Base-by-base conservation (phyloP, 2,888 invertebrate genomes). In the Eulithis prunata region DNA sequence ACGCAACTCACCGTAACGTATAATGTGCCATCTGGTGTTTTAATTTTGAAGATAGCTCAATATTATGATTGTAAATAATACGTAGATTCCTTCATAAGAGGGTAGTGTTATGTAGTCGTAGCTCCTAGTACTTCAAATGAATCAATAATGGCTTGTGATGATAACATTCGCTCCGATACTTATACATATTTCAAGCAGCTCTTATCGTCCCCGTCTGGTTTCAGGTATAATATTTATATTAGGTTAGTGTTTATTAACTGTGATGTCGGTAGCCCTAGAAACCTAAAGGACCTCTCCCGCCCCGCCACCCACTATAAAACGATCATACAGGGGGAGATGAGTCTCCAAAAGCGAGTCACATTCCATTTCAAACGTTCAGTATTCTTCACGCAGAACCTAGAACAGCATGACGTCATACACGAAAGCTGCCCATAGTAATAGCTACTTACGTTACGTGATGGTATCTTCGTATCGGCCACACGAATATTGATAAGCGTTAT, bases 261-360 rank as follows among this genome's bases (percentile, higher is more conserved):
- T 54, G 47, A 62, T 56, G 62, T 53, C 57, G 36, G 62, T 11
- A 46, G 43, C 49, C 38, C 8, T 56, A 52, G 28, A 13, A 38
- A n/a, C 49, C 13, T 14, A 13, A 32, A 32, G 32, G 8, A 14
- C 6, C 0, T 3, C 3, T 8, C 36, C 47, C 45, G 10, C 3
- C 70, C 68, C 68, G 76, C 76, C 73, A 78, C 76, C 73, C 75
- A 61, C 64, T 38, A 62, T 53, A 51, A 53, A 68, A 64, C 73
- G 72, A 68, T 71, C 64, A 73, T 74, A 71, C 69, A 69, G 72
- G 64, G 71, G 3, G 38, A 52, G 49, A 5, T 32, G 32, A 49
- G 21, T 56, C 56, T 71, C 79, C 73, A 83, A 76, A 71, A 78
- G 81, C 75, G 78, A 68, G 57, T 81, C 82, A 83, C 71, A 72